A percentile compares a stretch with the other conserved stretches of the same genome.
Evolutionary conservation across 2,113 vertebrate genomes (phyloP).

Genomic region (Sylvia atricapilla): DNA sequence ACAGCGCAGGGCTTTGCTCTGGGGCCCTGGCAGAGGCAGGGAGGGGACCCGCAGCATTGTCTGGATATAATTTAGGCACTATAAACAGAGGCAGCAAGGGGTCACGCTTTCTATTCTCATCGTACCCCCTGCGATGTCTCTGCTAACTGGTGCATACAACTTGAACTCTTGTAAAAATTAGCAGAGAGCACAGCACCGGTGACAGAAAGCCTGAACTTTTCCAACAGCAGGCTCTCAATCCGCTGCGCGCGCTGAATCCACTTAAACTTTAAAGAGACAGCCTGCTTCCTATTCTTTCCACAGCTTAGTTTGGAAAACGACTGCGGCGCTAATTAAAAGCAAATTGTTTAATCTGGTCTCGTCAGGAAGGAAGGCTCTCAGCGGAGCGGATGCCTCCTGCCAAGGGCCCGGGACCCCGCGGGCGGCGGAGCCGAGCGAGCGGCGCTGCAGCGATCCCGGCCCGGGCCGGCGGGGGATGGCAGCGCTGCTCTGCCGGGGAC

Average conservation of each 20-base stretch:
- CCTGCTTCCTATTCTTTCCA: not conserved
- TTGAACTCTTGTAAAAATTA: constrained; percentile 33
- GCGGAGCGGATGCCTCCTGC: constrained; percentile 13
- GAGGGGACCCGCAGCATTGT: not conserved
- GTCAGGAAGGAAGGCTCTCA: constrained; percentile 25
- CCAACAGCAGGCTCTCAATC: constrained; percentile 38
- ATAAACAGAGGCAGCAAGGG: constrained; percentile 28
- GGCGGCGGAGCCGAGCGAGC: not conserved
- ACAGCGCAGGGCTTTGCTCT: not conserved
- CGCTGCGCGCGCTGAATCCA: not conserved
- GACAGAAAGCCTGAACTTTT: constrained; percentile 29
- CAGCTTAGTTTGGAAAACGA: constrained; percentile 36
- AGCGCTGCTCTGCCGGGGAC: not conserved
- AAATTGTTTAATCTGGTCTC: constrained; percentile 65
- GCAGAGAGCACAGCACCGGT: not conserved
- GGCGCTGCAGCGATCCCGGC: not conserved
- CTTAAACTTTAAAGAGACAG: constrained; percentile 54
- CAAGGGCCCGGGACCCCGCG: not conserved
- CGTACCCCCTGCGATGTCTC: constrained; percentile 1
- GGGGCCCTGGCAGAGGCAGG: not conserved
- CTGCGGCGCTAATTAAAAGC: constrained; percentile 71
- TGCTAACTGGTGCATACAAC: constrained; percentile 26
- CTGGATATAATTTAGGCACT: constrained; percentile 33
- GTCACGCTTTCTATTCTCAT: not conserved
- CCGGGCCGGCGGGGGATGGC: not conserved